A percentile compares a stretch with the other conserved stretches of the same genome.
phyloP scores from a whole-genome alignment of 2,888 invertebrate genomes.

The Sesia apiformis region DNA sequence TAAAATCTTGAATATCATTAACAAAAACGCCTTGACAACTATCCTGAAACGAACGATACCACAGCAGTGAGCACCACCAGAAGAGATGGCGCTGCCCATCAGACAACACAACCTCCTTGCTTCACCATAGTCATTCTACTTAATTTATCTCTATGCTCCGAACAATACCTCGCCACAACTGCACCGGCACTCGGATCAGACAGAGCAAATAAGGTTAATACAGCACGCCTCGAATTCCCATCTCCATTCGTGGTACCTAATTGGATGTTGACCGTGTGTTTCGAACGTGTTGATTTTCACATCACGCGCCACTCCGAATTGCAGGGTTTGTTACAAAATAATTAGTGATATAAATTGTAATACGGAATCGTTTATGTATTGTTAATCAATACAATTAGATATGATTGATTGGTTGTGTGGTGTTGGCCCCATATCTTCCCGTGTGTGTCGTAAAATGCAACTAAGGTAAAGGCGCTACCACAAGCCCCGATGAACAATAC shows the following conservation, averaged over 20 bases:
- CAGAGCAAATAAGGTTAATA: slow-evolving; percentile 31
- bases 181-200: slow-evolving; percentile 10
- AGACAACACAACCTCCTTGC: not conserved
- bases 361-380: no score
- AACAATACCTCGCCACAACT: slow-evolving; percentile 16
- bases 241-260: slow-evolving; percentile 28
- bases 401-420: no score
- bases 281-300: slow-evolving; percentile 29
- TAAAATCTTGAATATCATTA: no score
- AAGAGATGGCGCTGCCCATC: no score
- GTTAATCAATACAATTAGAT: no score
- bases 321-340: not conserved
- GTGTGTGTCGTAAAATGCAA: no score
- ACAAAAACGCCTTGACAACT: no score
- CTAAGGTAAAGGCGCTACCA: no score
- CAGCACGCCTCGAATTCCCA: slow-evolving; percentile 27
- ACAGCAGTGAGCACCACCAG: no score
- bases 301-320: slow-evolving; percentile 13
- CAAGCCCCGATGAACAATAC: no score
- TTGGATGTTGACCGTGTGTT: slow-evolving; percentile 27
- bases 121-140: not conserved
- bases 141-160: not conserved
- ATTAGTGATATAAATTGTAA: not conserved
- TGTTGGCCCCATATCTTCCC: no score
- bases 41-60: no score